Evolutionary conservation across 2,888 invertebrate genomes (phyloP).

Genomic region (Lasioglossum leucozonium): DNA sequence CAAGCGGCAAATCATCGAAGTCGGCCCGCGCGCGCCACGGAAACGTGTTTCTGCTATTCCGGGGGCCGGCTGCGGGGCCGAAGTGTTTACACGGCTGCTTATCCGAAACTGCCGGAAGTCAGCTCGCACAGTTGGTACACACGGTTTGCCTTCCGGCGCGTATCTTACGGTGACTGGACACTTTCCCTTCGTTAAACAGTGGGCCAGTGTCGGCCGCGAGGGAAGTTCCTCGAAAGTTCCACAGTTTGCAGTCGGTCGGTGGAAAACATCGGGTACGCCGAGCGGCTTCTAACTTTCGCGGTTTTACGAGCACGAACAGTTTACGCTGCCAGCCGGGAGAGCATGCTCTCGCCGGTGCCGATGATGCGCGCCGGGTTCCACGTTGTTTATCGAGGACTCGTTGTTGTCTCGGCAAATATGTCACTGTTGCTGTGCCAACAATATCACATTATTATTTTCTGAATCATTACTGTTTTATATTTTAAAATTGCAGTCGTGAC

Average conservation of each 20-base stretch:
- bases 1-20: conserved; percentile 40
- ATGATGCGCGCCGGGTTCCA: conserved; percentile 14
- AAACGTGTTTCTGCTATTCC: conserved; percentile 30
- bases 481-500: too few relatives aligned
- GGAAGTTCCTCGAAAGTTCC: conserved; percentile 42
- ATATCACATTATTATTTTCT: not conserved
- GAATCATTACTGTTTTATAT: too few relatives aligned
- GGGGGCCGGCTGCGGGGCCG: not conserved
- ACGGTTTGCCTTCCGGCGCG: conserved; percentile 46
- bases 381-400: conserved; percentile 12
- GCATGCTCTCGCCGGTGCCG: not conserved
- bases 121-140: conserved; percentile 57
- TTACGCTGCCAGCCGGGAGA: conserved; percentile 10
- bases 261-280: conserved; percentile 39
- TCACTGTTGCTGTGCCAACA: not conserved
- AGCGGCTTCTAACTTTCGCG: conserved; percentile 55
- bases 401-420: not conserved
- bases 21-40: not conserved
- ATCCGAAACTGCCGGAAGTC: conserved; percentile 63
- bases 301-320: conserved; percentile 53
- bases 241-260: conserved; percentile 35
- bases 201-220: conserved; percentile 42
- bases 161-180: conserved; percentile 53
- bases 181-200: conserved; percentile 65
- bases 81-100: conserved; percentile 51